Percentiles rank a stretch among this genome's conserved stretches.
These are phyloP conservation scores for Pogonognathellus flavescens DNA, from an alignment of 1,140 invertebrate species.

Conservation along the genomic window DNA sequence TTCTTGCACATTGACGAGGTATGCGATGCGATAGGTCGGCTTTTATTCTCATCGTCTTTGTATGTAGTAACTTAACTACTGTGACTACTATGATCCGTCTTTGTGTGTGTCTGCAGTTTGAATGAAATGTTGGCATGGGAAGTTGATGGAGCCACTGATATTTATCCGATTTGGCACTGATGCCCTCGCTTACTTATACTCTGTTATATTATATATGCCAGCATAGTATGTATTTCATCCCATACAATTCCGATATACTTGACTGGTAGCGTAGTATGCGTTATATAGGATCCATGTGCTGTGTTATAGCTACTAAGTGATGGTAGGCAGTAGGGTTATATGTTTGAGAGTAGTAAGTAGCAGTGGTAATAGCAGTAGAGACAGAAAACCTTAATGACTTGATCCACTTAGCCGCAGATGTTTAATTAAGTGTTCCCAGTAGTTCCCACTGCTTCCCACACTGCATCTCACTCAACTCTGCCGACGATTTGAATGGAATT, in stretches of 20 bases:
- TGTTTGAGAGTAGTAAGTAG: not conserved
- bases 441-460: conserved; percentile 41
- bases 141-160: conserved; percentile 48
- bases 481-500: conserved; percentile 51
- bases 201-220: not conserved
- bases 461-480: conserved; percentile 48
- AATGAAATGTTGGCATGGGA: conserved; percentile 45
- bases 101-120: conserved; percentile 35
- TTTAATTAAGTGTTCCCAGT: conserved; percentile 61
- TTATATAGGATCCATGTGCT: no score
- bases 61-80: not conserved
- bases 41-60: conserved; percentile 1
- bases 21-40: not conserved
- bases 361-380: conserved; percentile 7
- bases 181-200: conserved; percentile 7
- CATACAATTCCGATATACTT: not conserved
- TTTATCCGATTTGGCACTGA: conserved; percentile 53
- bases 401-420: conserved; percentile 62
- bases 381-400: conserved; percentile 51
- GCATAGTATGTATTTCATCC: not conserved
- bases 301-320: not conserved
- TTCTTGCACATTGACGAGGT: not conserved
- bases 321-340: not conserved
- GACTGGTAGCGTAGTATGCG: no score
- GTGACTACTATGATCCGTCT: conserved; percentile 24